Conservation (phyloP, 2,797 vertebrate genomes). For the Clamator glandarius region DNA sequence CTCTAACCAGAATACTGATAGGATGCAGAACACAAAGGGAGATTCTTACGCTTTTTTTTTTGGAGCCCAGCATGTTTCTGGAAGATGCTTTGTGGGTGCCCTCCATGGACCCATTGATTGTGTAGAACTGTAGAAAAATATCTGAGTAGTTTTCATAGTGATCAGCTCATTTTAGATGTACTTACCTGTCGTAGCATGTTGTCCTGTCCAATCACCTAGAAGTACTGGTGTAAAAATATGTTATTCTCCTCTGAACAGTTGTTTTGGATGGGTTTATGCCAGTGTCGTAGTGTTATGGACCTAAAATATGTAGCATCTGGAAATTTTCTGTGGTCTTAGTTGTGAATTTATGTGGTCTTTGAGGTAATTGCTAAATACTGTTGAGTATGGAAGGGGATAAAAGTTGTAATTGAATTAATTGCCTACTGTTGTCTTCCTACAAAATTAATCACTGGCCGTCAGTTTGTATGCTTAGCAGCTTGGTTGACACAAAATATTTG, state of each 20-base stretch:
- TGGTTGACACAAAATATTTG: fast-evolving
- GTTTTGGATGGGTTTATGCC: not conserved
- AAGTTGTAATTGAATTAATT: not conserved
- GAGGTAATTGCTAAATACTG: not conserved
- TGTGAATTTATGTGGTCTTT: not conserved
- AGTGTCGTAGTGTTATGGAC: not conserved
- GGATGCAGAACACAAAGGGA: not conserved
- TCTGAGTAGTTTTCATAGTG: not conserved
- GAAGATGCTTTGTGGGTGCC: not conserved
- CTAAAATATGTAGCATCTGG: not conserved
- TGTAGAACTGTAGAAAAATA: not conserved
- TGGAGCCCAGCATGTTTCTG: not conserved
- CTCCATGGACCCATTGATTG: not conserved
- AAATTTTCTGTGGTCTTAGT: not conserved
- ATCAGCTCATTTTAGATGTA: not conserved
- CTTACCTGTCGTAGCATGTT: not conserved
- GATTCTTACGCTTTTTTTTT: not conserved
- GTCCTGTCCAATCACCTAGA: not conserved
- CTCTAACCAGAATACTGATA: not conserved
- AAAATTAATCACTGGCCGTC: not conserved
- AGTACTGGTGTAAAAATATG: not conserved
- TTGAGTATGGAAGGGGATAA: not conserved
- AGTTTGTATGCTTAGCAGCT: not conserved
- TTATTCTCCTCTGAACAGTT: not conserved
- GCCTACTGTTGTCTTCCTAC: no score